Base-by-base conservation (phyloP, 2,888 invertebrate species). In the Leucophenga maculata region DNA sequence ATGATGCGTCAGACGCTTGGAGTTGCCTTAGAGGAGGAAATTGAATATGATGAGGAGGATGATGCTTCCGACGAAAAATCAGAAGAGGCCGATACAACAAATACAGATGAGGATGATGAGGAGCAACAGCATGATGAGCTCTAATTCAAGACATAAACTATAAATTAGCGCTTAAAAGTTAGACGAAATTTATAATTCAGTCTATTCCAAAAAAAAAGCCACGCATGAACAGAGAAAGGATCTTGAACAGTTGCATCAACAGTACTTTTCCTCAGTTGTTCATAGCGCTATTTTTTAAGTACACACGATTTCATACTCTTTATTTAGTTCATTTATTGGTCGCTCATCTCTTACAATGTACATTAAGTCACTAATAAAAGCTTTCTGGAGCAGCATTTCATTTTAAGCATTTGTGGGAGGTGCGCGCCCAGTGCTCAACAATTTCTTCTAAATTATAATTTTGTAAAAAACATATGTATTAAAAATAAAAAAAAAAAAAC, bases 1-100 rank as follows among this genome's bases (percentile, higher is more conserved):
- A 94, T 99, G 93, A 93, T 99, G 93, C 91, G 94, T 81, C 91
- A 92, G 83, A 91, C 93, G 16, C 89, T 97, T 18, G 95, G 96
- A 20, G 91, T 97, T 77, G 90, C 95, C 52, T 84, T 93, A 65
- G 94, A 94, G 83, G 97, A 96, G 83, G 89, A 90, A 74, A 88
- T 90, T 64, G 85, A 86, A 39, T 79, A 89, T 18, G 90, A 90
- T 26, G 85, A 86, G 20, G 86, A 87, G 6, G 90, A 88, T 65
- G 89, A 87, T n/a, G 80, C 87, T 20, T 88, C 87, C 64, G 89
- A 89, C 72, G 89, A 89, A 52, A 88, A 86, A 73, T 86, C 88
- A 4, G 88, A 88, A 0, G 89, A 90, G 48, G 8, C 88, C 65
- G 60, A 71, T 32, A 26, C 57, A 2, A 31, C 74, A 2, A 68